Evolutionary conservation across 2,888 invertebrate genomes (phyloP).

Genomic region (Cepaea hortensis): DNA sequence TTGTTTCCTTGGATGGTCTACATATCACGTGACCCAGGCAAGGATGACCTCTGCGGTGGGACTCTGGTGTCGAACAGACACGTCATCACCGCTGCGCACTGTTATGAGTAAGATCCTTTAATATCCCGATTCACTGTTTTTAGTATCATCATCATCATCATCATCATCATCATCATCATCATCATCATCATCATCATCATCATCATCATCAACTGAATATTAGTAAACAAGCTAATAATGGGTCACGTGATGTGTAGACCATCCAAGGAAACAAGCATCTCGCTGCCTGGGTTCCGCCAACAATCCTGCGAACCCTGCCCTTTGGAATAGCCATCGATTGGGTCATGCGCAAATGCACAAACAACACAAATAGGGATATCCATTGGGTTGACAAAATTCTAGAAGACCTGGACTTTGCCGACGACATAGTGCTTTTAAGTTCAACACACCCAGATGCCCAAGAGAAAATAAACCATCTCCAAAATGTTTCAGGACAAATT

Average conservation of each 20-base stretch:
- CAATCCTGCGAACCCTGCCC: constrained; percentile 33
- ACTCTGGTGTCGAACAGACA: constrained; percentile 49
- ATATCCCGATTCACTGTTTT: not conserved
- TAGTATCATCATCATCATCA: not conserved
- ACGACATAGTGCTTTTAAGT: too few species aligned
- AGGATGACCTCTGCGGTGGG: constrained; percentile 49
- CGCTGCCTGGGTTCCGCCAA: constrained; percentile 46
- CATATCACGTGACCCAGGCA: constrained; percentile 39
- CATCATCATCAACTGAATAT: too few species aligned
- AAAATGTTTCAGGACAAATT: too few species aligned
- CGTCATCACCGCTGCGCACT: constrained; percentile 53
- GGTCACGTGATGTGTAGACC: constrained; percentile 50
- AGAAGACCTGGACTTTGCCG: too few species aligned
- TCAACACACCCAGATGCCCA: too few species aligned
- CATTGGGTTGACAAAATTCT: too few species aligned
- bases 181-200: too few species aligned
- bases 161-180: too few species aligned
- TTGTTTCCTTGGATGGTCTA: constrained; percentile 54
- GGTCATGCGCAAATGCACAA: too few species aligned
- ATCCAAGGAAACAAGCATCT: constrained; percentile 52
- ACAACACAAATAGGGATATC: too few species aligned
- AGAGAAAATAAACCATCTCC: too few species aligned
- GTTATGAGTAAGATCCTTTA: constrained; percentile 44
- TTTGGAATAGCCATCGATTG: too few species aligned
- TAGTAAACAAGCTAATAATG: not conserved